A percentile compares a stretch with the other conserved stretches of the same genome.
phyloP scores from a whole-genome alignment of 2,797 vertebrate genomes.

The Helicolenus hilgendorfi region DNA sequence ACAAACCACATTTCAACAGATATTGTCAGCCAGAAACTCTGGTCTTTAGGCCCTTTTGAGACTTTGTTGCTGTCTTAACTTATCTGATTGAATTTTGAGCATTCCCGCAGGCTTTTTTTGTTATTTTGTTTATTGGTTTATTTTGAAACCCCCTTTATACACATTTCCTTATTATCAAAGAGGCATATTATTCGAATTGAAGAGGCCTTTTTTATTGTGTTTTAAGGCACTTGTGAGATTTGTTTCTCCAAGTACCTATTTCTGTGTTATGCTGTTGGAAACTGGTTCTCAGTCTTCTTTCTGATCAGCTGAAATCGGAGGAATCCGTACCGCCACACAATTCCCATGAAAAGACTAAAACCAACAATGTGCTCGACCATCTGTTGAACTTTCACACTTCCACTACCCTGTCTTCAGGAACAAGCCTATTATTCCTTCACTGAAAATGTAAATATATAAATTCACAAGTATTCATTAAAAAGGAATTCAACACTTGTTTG shows the following conservation, averaged over 20 bases:
- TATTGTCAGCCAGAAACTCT: neutral
- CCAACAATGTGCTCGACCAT: neutral
- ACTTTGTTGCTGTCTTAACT: neutral
- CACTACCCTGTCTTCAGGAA: too few relatives aligned
- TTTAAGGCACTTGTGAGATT: neutral
- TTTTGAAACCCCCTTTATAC: neutral
- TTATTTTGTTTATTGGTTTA: neutral
- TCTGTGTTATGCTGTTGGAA: neutral
- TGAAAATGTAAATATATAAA: neutral
- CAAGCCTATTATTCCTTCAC: neutral
- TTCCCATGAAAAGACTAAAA: neutral
- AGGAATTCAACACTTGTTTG: neutral
- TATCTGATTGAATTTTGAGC: neutral
- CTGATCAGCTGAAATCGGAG: neutral
- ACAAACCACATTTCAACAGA: too few relatives aligned
- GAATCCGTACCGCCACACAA: neutral
- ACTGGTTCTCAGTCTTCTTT: neutral
- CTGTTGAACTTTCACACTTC: neutral
- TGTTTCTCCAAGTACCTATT: neutral
- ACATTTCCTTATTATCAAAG: neutral
- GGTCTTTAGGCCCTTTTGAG: neutral
- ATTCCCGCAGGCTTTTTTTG: neutral
- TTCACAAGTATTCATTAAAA: neutral
- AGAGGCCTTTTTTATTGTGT: neutral
- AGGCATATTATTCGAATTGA: neutral